Evolutionary conservation across 2,797 vertebrate genomes (phyloP), one percentile per base, ranked within the genome.

Genomic region (Takifugu rubripes): DNA sequence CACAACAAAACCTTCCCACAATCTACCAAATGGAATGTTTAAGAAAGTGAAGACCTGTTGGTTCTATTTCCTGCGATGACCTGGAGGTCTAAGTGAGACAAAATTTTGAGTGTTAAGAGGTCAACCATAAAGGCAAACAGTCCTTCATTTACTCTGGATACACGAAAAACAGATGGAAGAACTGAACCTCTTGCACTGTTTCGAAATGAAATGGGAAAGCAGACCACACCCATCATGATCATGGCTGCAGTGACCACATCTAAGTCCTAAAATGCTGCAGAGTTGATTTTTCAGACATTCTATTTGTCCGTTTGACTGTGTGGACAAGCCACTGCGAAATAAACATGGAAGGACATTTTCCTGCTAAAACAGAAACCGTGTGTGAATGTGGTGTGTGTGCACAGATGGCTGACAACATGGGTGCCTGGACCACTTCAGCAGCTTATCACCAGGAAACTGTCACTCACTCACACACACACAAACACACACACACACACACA

Each of bases 371-470:
- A 0, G 3, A 66, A 56, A 54, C 52, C 52, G 54, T 58, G 51
- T 26, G 52, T 1, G 52, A 54, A 43, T 64, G 53, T 57, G 55
- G 70, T 56, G 52, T 56, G 46, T 49, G 46, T 63, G 81, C 81
- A 89, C 90, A 92, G 90, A 91, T 91, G 91, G 87, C 56, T 26
- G 57, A 81, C 87, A 88, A 85, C 81, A 79, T 84, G 81, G 71
- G 81, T 74, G 53, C 70, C 70, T 88, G 85, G 87, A 87, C 74
- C 74, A 74, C 76, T 83, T 83, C 64, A 79, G 75, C 78, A 59
- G 79, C 68, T 84, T 78, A 84, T 76, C 82, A 63, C 60, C 60
- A 70, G 67, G 70, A 79, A 50, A 72, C 61, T 61, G 25, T 55
- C 50, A 2, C 31, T 33, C 3, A 9, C 10, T 33, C 8, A 29